Evolutionary conservation across 2,797 vertebrate genomes (phyloP).

Genomic region (Lagocephalus sceleratus): DNA sequence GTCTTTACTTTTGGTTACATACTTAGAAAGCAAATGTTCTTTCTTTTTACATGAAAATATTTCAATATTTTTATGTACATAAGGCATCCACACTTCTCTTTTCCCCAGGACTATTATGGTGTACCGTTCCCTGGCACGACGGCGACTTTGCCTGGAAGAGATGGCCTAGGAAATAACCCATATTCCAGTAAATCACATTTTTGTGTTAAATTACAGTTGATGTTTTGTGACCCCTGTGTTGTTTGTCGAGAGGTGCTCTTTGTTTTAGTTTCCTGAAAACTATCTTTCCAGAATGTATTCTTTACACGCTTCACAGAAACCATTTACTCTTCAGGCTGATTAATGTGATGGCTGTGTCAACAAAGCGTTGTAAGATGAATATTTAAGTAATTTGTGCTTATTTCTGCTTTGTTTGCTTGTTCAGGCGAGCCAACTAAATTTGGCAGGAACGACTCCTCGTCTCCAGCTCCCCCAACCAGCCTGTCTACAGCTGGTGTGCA

Average conservation of each 20-base stretch:
- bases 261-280: background rate
- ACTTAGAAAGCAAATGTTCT: background rate
- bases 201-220: background rate
- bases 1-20: background rate
- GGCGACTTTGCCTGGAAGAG: conserved; percentile 88
- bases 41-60: background rate
- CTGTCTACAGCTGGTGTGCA: conserved; percentile 77
- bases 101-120: conserved; percentile 92
- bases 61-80: background rate
- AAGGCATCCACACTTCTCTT: background rate
- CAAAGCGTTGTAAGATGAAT: too few relatives aligned
- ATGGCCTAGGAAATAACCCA: conserved; percentile 87
- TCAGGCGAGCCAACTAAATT: conserved; percentile 94
- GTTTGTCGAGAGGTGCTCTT: background rate
- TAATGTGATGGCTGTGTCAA: too few relatives aligned
- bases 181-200: conserved; percentile 84
- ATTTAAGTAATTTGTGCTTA: background rate
- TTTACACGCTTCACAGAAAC: too few relatives aligned
- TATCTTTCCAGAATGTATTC: too few relatives aligned
- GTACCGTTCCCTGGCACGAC: conserved; percentile 91
- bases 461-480: conserved; percentile 88
- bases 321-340: too few relatives aligned
- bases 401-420: background rate
- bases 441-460: conserved; percentile 90
- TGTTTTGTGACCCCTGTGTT: background rate